These are phyloP conservation scores for Polymixis flavicincta DNA, from an alignment of 2,888 invertebrate species.

Conservation along the genomic window DNA sequence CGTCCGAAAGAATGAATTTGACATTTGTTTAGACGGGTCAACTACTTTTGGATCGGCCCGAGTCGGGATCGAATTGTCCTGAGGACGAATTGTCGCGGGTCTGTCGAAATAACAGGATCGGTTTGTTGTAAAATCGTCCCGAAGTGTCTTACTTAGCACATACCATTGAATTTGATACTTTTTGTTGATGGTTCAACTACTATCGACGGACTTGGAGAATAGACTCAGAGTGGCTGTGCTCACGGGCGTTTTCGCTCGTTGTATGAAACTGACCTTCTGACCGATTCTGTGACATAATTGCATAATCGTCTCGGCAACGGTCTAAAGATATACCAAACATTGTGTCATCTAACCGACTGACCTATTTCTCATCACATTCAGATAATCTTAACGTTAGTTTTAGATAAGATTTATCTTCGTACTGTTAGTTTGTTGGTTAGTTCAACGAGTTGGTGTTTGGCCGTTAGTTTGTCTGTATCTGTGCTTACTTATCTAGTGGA, in stretches of 20 bases:
- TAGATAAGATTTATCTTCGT: constrained; percentile 61
- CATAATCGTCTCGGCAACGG: constrained; percentile 59
- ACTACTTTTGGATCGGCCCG: neutral
- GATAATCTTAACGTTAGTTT: constrained; percentile 49
- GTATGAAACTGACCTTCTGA: neutral
- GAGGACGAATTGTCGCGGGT: too few species aligned
- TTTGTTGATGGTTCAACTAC: neutral
- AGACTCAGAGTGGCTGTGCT: too few species aligned
- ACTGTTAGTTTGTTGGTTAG: constrained; percentile 15
- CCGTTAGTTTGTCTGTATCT: constrained; percentile 23
- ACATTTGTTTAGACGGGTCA: too few species aligned
- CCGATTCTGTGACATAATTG: constrained; percentile 39
- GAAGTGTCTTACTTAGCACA: neutral
- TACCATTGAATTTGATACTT: too few species aligned
- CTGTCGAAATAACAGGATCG: too few species aligned
- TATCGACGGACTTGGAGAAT: too few species aligned
- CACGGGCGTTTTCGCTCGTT: neutral
- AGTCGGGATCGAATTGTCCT: too few species aligned
- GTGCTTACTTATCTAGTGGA: neutral
- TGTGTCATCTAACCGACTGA: constrained; percentile 64
- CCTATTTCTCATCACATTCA: constrained; percentile 55
- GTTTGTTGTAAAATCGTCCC: too few species aligned
- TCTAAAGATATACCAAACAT: constrained; percentile 63
- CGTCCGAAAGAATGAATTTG: neutral
- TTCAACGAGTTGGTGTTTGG: neutral